phyloP scores from a whole-genome alignment of 2,797 vertebrate species.

The Xyrichtys novacula region DNA sequence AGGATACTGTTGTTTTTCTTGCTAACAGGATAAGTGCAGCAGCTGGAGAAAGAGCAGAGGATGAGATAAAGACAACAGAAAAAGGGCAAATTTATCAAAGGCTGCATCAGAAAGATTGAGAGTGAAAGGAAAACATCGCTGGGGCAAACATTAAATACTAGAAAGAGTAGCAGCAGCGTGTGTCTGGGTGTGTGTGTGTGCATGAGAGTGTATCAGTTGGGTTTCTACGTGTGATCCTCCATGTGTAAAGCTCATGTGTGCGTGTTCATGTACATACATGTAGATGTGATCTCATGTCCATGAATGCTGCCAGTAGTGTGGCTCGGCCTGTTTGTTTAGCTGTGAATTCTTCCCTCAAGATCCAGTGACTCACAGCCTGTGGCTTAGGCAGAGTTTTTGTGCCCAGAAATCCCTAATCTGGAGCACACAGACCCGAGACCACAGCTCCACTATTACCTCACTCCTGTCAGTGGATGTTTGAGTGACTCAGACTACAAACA shows the following conservation, averaged over 20 bases:
- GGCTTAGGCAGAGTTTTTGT: conserved; percentile 56
- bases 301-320: conserved; percentile 67
- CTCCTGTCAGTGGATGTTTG: conserved; percentile 5
- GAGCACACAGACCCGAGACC: conserved; percentile 38
- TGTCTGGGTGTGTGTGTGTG: conserved; percentile 29
- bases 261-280: conserved; percentile 12
- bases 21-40: conserved; percentile 45
- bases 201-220: not conserved
- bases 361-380: conserved; percentile 77
- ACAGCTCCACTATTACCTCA: conserved; percentile 35
- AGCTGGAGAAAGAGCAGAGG: conserved; percentile 33
- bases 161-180: conserved; percentile 9
- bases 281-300: conserved; percentile 58
- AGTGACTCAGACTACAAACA: conserved; percentile 3
- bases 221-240: conserved; percentile 15
- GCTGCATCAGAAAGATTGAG: conserved; percentile 39
- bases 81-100: conserved; percentile 56
- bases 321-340: conserved; percentile 77
- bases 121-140: conserved; percentile 33
- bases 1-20: conserved; percentile 42
- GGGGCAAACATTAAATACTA: conserved; percentile 12
- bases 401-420: conserved; percentile 74
- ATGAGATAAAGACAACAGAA: conserved; percentile 36
- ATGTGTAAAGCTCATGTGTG: conserved; percentile 34
- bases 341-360: conserved; percentile 74